phyloP scores from a whole-genome alignment of 2,113 vertebrate species.

The Mormoops blainvillei region DNA sequence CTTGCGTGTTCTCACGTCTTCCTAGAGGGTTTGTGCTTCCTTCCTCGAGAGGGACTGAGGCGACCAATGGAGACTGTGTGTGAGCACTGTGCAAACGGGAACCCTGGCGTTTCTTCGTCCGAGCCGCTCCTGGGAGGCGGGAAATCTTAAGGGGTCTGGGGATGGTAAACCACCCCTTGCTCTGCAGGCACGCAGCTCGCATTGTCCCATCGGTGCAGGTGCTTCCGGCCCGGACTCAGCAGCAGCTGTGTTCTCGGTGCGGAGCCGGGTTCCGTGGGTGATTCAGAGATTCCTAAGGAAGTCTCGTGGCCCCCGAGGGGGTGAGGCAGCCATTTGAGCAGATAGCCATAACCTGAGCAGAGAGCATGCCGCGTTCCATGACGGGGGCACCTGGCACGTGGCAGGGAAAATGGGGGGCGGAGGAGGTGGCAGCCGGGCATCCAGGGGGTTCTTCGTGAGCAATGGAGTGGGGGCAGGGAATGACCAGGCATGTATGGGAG shows the following conservation, averaged over 20 bases:
- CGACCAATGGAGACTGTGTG: accelerated
- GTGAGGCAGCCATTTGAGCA: neutral
- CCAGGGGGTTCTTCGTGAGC: neutral
- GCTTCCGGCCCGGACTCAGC: accelerated
- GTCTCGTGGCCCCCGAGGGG: neutral
- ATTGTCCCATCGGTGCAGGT: accelerated
- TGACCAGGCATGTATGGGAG: accelerated
- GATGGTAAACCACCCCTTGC: neutral
- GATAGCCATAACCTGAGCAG: accelerated
- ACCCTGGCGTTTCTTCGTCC: neutral
- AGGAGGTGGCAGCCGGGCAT: neutral
- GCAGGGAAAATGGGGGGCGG: accelerated
- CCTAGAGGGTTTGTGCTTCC: neutral
- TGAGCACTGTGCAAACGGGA: no score
- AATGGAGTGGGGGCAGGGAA: neutral
- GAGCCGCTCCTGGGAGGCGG: neutral
- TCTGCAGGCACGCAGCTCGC: neutral
- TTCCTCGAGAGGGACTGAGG: neutral
- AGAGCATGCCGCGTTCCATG: accelerated
- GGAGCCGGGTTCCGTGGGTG: accelerated
- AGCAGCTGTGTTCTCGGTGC: neutral
- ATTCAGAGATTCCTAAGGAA: neutral
- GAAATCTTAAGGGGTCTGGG: accelerated
- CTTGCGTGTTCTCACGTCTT: neutral
- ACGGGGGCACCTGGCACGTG: neutral